These are phyloP conservation scores for Catocala nupta DNA, from an alignment of 2,888 invertebrate genomes.

Conservation along the genomic window DNA sequence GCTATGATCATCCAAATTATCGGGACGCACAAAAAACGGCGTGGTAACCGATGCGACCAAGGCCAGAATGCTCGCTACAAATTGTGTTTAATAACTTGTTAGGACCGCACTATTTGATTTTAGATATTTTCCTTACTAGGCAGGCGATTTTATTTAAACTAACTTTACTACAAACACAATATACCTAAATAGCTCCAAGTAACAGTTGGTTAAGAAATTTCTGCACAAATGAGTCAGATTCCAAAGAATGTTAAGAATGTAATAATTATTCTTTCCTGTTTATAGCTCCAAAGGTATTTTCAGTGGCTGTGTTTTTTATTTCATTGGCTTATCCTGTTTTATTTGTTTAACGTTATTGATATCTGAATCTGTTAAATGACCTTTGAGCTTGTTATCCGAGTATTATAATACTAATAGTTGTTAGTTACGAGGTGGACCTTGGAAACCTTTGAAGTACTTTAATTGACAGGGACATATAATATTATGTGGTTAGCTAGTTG, in stretches of 20 bases:
- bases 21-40: slow-evolving; percentile 46
- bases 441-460: neutral
- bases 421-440: neutral
- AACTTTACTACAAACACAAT: too few species aligned
- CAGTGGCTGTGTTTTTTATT: neutral
- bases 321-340: neutral
- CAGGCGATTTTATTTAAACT: too few species aligned
- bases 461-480: slow-evolving; percentile 1
- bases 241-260: slow-evolving; percentile 18
- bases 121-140: neutral
- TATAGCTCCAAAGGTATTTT: slow-evolving; percentile 8
- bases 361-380: neutral
- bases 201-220: too few species aligned
- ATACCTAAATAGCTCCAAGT: too few species aligned
- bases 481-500: neutral
- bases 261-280: slow-evolving; percentile 17
- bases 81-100: slow-evolving; percentile 25
- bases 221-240: slow-evolving; percentile 10
- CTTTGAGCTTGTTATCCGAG: neutral
- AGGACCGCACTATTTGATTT: slow-evolving; percentile 2
- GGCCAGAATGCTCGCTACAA: slow-evolving; percentile 32
- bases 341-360: neutral
- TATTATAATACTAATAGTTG: neutral
- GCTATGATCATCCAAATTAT: slow-evolving; percentile 43
- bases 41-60: slow-evolving; percentile 34